phyloP scores from a whole-genome alignment of 23 tunicate species.

The Corella eumyota region DNA sequence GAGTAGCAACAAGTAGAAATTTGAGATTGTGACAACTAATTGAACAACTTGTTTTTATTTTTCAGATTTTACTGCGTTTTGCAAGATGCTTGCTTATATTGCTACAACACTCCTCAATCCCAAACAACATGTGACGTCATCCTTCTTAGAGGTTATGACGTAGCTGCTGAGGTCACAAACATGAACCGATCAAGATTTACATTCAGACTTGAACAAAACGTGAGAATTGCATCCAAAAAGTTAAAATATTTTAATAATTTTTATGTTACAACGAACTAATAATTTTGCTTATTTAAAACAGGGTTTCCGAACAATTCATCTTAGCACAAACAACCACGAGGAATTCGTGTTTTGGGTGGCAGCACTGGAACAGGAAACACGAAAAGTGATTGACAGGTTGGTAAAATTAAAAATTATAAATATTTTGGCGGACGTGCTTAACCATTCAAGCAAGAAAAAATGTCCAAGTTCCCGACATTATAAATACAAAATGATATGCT shows the following conservation, averaged over 20 bases:
- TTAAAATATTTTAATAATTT: not conserved
- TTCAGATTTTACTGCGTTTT: constrained; percentile 81
- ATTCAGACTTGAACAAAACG: constrained; percentile 77
- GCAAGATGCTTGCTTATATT: constrained; percentile 59
- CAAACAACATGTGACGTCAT: constrained; percentile 55
- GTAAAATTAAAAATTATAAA: constrained; percentile 1
- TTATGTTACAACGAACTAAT: not conserved
- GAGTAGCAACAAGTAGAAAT: no score
- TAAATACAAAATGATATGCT: no score
- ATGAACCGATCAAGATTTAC: constrained; percentile 44
- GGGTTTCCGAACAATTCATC: constrained; percentile 54
- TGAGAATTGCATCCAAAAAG: constrained; percentile 4
- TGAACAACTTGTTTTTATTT: no score
- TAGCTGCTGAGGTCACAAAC: constrained; percentile 81
- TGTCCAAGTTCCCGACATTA: no score
- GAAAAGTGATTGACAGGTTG: constrained; percentile 10
- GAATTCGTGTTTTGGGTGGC: constrained; percentile 80
- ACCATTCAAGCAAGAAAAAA: no score
- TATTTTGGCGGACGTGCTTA: no score
- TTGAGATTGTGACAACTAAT: no score
- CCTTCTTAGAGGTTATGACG: constrained; percentile 74
- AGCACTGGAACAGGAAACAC: constrained; percentile 68
- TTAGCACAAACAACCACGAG: constrained; percentile 57
- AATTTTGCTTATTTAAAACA: constrained; percentile 3
- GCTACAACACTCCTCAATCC: constrained; percentile 76